Evolutionary conservation across 1,140 invertebrate genomes (phyloP).

Genomic region (Hypothenemus hampei): DNA sequence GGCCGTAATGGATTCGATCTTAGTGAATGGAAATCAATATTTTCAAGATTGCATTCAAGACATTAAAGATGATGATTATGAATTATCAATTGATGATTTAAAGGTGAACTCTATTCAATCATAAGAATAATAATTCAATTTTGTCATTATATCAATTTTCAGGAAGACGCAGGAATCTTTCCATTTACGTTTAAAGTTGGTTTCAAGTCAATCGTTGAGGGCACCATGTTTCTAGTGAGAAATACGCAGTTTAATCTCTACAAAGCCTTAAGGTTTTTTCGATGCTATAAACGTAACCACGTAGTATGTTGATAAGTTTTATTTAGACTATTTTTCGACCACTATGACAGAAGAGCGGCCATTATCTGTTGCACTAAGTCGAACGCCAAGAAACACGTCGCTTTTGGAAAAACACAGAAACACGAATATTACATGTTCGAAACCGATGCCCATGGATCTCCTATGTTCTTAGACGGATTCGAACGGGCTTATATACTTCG

Average conservation of each 20-base stretch:
- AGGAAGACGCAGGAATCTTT: slow-evolving; percentile 47
- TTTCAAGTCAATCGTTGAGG: slow-evolving; percentile 53
- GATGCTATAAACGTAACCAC: neutral
- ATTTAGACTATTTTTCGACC: slow-evolving; percentile 51
- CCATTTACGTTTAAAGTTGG: slow-evolving; percentile 53
- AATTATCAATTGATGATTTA: slow-evolving; percentile 50
- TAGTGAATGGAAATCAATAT: slow-evolving; percentile 52
- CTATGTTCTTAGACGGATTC: slow-evolving; percentile 50
- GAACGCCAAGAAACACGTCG: slow-evolving; percentile 47
- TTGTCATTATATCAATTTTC: neutral
- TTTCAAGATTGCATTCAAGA: slow-evolving; percentile 49
- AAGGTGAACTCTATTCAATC: slow-evolving; percentile 23
- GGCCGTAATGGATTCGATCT: slow-evolving; percentile 54
- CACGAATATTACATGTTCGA: slow-evolving; percentile 60
- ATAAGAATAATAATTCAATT: neutral
- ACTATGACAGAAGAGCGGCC: slow-evolving; percentile 46
- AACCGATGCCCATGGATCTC: slow-evolving; percentile 54
- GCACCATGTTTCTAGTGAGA: slow-evolving; percentile 51
- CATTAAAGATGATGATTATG: slow-evolving; percentile 49
- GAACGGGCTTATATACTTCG: slow-evolving; percentile 48
- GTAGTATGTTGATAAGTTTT: slow-evolving; percentile 3
- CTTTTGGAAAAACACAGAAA: slow-evolving; percentile 51
- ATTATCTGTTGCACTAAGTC: slow-evolving; percentile 49
- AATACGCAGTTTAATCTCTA: slow-evolving; percentile 56
- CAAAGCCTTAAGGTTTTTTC: slow-evolving; percentile 47